phyloP scores from a whole-genome alignment of 2,113 vertebrate species.

The Amia ocellicauda region DNA sequence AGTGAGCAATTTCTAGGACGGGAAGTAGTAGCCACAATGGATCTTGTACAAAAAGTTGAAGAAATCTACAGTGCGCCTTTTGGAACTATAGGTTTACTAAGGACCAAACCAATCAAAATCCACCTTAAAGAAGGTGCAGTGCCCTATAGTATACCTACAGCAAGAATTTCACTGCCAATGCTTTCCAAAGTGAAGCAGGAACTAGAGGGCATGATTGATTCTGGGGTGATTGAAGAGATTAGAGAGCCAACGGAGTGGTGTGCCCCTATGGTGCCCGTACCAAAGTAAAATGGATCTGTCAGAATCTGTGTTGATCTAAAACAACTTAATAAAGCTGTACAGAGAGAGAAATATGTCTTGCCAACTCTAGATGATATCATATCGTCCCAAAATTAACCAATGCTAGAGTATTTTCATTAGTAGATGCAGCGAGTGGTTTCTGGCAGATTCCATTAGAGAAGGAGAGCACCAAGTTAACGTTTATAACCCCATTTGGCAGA shows the following conservation, averaged over 20 bases:
- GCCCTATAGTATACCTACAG: neutral
- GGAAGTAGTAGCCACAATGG: neutral
- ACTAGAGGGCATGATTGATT: neutral
- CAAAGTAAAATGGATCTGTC: neutral
- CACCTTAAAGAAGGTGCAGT: neutral
- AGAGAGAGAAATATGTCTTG: neutral
- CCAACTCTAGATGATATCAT: neutral
- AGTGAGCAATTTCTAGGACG: neutral
- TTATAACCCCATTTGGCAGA: neutral
- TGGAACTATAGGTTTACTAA: neutral
- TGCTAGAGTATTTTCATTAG: neutral
- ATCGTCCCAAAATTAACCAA: too few relatives aligned
- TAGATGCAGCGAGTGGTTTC: neutral
- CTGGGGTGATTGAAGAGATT: neutral
- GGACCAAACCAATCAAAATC: neutral
- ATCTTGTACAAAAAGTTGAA: neutral
- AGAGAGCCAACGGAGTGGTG: neutral
- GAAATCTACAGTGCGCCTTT: neutral
- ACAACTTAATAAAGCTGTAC: neutral
- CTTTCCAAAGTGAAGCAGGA: slow-evolving; percentile 2
- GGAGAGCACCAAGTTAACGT: neutral
- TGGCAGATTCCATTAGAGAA: neutral
- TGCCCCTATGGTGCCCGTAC: neutral
- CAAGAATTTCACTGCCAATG: neutral
- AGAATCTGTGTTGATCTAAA: neutral